phyloP scores from a whole-genome alignment of 1,140 invertebrate species.

The Drosophila melanica region DNA sequence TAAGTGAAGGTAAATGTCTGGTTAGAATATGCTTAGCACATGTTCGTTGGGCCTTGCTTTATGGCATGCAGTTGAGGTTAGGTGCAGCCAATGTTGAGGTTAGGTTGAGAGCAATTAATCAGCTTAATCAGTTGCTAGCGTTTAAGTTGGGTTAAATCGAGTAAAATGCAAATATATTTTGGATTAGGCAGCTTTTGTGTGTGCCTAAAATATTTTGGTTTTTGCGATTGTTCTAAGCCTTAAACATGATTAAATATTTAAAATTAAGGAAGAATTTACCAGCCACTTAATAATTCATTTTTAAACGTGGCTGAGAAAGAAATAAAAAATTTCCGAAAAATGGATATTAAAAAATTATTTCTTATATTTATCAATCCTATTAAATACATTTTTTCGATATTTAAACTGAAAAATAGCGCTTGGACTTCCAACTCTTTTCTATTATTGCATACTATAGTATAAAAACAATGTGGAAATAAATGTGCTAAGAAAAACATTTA shows the following conservation, averaged over 20 bases:
- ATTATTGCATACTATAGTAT: conserved; percentile 9
- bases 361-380: neutral
- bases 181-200: too few species aligned
- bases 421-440: neutral
- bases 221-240: too few species aligned
- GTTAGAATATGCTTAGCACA: conserved; percentile 7
- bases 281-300: too few species aligned
- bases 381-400: too few species aligned
- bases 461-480: conserved; percentile 11
- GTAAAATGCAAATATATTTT: neutral
- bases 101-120: neutral
- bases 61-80: conserved; percentile 4
- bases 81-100: neutral
- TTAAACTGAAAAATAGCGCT: too few species aligned
- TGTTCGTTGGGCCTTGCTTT: neutral
- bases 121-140: neutral
- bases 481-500: conserved; percentile 15
- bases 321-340: neutral
- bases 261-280: too few species aligned
- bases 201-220: too few species aligned
- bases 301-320: too few species aligned
- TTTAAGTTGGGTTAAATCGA: neutral
- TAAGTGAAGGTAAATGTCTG: conserved; percentile 11
- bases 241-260: too few species aligned
- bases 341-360: neutral